Evolutionary conservation across 1,140 invertebrate genomes (phyloP), one percentile per base, ranked within the genome.

Genomic region (Acromyrmex charruanus): DNA sequence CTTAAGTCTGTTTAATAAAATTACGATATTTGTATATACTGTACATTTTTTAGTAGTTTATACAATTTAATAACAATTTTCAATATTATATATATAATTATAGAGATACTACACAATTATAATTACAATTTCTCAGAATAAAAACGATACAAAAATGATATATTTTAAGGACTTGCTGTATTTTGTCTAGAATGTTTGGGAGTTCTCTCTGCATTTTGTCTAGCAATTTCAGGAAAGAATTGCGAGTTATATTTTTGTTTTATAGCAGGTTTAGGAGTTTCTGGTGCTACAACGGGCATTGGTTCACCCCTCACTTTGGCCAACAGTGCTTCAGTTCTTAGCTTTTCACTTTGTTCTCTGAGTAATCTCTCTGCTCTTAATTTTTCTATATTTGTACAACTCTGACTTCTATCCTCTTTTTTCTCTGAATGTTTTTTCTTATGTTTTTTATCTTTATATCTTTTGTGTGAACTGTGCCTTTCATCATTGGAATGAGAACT

Each of bases 211-310:
- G 95, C 96, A 96, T 98, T 98, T 95, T 98, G 98, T 92, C 97
- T 96, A 31, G 98, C 98, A 51, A 98, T 94, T 95, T 98, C 97
- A 71, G 98, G 98, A 95, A 99, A 99, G 94, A 98, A 99, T 95
- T 99, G 98, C 9, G 98, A 98, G 96, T 98, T 99, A 93, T 99
- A 99, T 95, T 97, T 98, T 91, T 97, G 97, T 91, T 96, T 96
- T 3, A 96, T 94, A 86, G 90, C 88, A 69, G 93, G 91, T 89
- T 94, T 88, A 72, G 93, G 58, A 87, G 91, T 79, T 53, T 90
- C 59, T 31, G 88, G 85, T 66, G 93, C 82, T 25, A 90, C 77
- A 51, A 91, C 75, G 80, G 92, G 90, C 25, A 92, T 28, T 65
- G 91, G 87, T 86, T 96, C 94, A n/a, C 97, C 96, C 92, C 95